phyloP scores from a whole-genome alignment of 2,888 invertebrate species.

The Lacanobia wlatinum region DNA sequence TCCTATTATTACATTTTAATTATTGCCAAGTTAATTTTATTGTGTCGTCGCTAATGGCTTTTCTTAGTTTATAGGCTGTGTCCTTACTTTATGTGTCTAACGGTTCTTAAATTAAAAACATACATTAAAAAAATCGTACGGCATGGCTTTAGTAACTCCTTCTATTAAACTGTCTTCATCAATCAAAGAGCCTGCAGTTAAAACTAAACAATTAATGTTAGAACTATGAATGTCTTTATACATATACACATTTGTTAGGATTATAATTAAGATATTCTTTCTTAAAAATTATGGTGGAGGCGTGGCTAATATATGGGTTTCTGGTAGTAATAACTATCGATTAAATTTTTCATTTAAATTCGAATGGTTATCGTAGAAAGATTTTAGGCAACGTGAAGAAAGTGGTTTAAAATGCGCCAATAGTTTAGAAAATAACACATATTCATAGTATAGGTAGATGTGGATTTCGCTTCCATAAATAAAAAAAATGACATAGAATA shows the following conservation, averaged over 20 bases:
- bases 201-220: slow-evolving; percentile 30
- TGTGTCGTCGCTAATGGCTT: slow-evolving; percentile 43
- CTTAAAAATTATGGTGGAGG: slow-evolving; percentile 26
- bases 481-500: too few relatives aligned
- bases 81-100: slow-evolving; percentile 39
- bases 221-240: slow-evolving; percentile 49
- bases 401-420: neutral
- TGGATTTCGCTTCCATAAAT: too few relatives aligned
- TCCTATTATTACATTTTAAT: slow-evolving; percentile 29
- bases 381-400: neutral
- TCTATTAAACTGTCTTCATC: slow-evolving; percentile 61
- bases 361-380: neutral
- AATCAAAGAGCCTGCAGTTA: slow-evolving; percentile 47
- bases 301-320: slow-evolving; percentile 22
- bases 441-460: too few relatives aligned
- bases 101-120: slow-evolving; percentile 48
- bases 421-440: too few relatives aligned
- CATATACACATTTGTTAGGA: slow-evolving; percentile 41
- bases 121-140: slow-evolving; percentile 35
- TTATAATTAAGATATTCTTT: slow-evolving; percentile 49
- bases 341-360: neutral
- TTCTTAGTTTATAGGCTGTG: slow-evolving; percentile 41
- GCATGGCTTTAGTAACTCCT: slow-evolving; percentile 31
- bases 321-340: slow-evolving; percentile 1
- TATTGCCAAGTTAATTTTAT: slow-evolving; percentile 26